Base-by-base conservation (phyloP, 2,888 invertebrate genomes). In the Noctua pronuba region DNA sequence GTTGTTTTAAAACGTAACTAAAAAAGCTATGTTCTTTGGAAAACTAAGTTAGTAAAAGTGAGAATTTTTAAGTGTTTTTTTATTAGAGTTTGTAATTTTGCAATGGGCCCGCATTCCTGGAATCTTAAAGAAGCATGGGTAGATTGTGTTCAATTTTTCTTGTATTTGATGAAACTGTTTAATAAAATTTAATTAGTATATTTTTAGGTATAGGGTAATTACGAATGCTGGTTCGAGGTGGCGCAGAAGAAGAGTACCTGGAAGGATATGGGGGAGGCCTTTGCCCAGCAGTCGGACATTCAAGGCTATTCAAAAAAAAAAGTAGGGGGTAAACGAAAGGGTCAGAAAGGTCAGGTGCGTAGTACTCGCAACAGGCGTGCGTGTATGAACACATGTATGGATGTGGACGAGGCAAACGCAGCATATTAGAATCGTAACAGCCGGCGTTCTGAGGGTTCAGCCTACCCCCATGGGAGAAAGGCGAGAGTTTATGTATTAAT, bases 1-100 rank as follows among this genome's bases (percentile, higher is more conserved):
- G 81, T 75, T 80, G 52, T 73, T 77, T 81, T 69, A 62, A 2
- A 75, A 71, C 67, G 64, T 21, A 60, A 4, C 11, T 41, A 24
- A 35, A 75, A 28, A 41, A 0, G 55, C 16, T 8, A 16, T 18
- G 31, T 31, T 77, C 2, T 41, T 65, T 65, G 13, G 24, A 64
- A 64, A 65, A 41, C 16, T 24, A n/a, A 38, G 8, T n/a, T 5
- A 24, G 10, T 35, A 11, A 21, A 21, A 62, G 31, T 62, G 10
- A 24, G n/a, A n/a, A 13, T 64, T 38, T 64, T 38, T 35, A 38
- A 64, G 35, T n/a, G n/a, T n/a, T n/a, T n/a, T n/a, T n/a, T n/a
- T n/a, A n/a, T n/a, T n/a, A n/a, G n/a, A n/a, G n/a, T n/a, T n/a
- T n/a, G n/a, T n/a, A 24, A 24, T 5, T 24, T 62, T 35, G 21